Evolutionary conservation across 2,888 invertebrate genomes (phyloP).

Genomic region (Trissoscelio sp.): DNA sequence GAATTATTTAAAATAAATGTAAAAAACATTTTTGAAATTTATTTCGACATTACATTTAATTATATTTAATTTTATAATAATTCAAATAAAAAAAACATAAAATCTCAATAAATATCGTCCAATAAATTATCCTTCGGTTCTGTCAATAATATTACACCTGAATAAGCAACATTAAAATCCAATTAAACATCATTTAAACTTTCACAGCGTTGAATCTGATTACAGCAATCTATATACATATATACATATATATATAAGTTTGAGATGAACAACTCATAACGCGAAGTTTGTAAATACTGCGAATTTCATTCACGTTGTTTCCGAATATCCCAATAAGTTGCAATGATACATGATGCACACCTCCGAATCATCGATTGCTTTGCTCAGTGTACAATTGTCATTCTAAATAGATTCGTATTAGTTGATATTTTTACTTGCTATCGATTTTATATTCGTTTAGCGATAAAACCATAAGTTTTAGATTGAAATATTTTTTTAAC

Average conservation of each 20-base stretch:
- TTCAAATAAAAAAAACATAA: background rate
- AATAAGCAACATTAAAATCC: slow-evolving; percentile 4
- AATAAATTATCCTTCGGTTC: background rate
- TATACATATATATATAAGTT: slow-evolving; percentile 34
- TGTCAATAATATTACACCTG: background rate
- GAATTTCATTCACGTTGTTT: slow-evolving; percentile 53
- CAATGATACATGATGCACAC: slow-evolving; percentile 46
- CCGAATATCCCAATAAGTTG: slow-evolving; percentile 34
- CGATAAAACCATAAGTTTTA: slow-evolving; percentile 67
- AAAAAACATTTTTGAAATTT: no score
- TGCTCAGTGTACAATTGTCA: slow-evolving; percentile 68
- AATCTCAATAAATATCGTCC: background rate
- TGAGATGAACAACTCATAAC: slow-evolving; percentile 20
- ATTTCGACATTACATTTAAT: no score
- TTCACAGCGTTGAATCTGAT: slow-evolving; percentile 20
- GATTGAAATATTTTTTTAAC: slow-evolving; percentile 70
- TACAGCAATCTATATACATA: slow-evolving; percentile 26
- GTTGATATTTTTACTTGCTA: slow-evolving; percentile 61
- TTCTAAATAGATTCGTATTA: slow-evolving; percentile 61
- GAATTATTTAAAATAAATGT: background rate
- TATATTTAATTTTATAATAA: no score
- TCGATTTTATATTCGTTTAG: slow-evolving; percentile 63
- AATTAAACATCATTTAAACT: slow-evolving; percentile 22
- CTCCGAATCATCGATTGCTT: slow-evolving; percentile 63
- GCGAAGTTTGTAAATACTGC: slow-evolving; percentile 64